These are phyloP conservation scores for Heloderma charlesbogerti DNA, from an alignment of 2,113 vertebrate species.

Conservation along the genomic window DNA sequence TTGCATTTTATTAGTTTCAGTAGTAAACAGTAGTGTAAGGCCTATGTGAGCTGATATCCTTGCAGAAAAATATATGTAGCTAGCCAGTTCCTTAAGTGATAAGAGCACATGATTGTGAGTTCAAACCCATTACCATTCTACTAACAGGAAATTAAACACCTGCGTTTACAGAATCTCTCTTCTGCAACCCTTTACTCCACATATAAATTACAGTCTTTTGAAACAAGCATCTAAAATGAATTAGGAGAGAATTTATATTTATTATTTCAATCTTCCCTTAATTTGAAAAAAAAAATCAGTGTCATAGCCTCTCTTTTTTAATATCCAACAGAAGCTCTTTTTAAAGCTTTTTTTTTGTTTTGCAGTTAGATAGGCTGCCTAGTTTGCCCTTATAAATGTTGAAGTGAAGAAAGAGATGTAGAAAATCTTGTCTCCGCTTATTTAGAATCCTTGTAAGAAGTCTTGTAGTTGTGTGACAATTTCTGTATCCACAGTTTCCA, in stretches of 20 bases:
- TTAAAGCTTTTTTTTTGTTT: conserved; percentile 41
- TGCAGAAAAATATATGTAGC: conserved; percentile 54
- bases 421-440: conserved; percentile 33
- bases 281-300: conserved; percentile 46
- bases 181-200: conserved; percentile 40
- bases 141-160: conserved; percentile 60
- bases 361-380: conserved; percentile 30
- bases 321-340: conserved; percentile 46
- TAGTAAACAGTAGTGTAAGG: conserved; percentile 39
- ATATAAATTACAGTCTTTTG: conserved; percentile 68
- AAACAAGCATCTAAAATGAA: conserved; percentile 58
- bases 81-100: conserved; percentile 53
- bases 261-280: conserved; percentile 55
- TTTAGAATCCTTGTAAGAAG: conserved; percentile 90
- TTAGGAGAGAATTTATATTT: conserved; percentile 59
- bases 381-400: neutral
- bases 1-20: conserved; percentile 41
- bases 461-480: conserved; percentile 93
- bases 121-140: conserved; percentile 42
- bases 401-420: conserved; percentile 27
- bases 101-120: conserved; percentile 61
- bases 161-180: conserved; percentile 40
- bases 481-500: conserved; percentile 97
- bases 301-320: conserved; percentile 53
- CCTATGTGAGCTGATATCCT: conserved; percentile 48